Conservation (phyloP, 2,888 invertebrate genomes). For the Campopleginae sp. region DNA sequence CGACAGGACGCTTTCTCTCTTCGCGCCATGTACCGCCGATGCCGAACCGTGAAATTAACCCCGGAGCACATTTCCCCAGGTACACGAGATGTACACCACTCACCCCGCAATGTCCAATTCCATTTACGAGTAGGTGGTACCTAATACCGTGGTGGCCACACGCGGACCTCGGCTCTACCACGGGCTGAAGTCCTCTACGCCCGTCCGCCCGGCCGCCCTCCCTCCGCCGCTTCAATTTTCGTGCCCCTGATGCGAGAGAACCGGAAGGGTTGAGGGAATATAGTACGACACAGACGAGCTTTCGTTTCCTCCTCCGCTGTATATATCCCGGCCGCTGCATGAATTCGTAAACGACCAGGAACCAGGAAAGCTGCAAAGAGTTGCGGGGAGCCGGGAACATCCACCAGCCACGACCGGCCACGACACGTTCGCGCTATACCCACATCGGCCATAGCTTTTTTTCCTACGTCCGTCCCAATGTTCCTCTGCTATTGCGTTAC, state of each 20-base stretch:
- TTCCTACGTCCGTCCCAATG: neutral
- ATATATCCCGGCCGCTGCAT: slow-evolving; percentile 52
- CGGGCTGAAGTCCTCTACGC: slow-evolving; percentile 9
- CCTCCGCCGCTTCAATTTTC: slow-evolving; percentile 4
- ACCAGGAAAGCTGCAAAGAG: slow-evolving; percentile 33
- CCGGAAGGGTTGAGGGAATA: slow-evolving; percentile 47
- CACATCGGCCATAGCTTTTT: slow-evolving; percentile 35
- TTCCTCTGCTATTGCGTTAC: slow-evolving; percentile 36
- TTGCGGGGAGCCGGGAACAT: neutral
- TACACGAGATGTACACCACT: slow-evolving; percentile 73
- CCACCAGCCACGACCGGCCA: slow-evolving; percentile 60
- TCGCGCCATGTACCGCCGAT: slow-evolving; percentile 64
- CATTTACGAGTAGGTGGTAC: slow-evolving; percentile 71
- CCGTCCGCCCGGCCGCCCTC: neutral
- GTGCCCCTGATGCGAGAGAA: slow-evolving; percentile 35
- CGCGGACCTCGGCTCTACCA: slow-evolving; percentile 36
- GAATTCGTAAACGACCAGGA: slow-evolving; percentile 59
- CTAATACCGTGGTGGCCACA: slow-evolving; percentile 55
- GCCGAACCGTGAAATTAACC: slow-evolving; percentile 79
- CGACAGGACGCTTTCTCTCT: neutral
- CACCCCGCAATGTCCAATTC: slow-evolving; percentile 73
- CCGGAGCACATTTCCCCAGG: slow-evolving; percentile 77
- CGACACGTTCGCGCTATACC: slow-evolving; percentile 58
- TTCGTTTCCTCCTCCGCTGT: slow-evolving; percentile 42
- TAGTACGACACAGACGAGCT: slow-evolving; percentile 41